Conservation (phyloP, 2,888 invertebrate species). For the Dendrolimus houi region DNA sequence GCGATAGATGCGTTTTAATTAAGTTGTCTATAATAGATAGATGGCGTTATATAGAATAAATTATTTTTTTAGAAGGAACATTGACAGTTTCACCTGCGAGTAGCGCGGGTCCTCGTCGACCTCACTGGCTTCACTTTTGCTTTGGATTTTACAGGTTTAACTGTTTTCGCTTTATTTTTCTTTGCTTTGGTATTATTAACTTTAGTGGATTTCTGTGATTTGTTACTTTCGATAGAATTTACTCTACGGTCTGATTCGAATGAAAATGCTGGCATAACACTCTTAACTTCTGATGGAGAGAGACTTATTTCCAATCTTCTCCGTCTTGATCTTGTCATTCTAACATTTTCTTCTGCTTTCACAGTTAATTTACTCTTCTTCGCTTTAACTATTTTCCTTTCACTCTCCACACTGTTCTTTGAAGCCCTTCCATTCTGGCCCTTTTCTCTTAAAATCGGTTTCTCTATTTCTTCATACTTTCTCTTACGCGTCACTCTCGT, state of each 20-base stretch:
- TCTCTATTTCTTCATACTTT: slow-evolving; percentile 43
- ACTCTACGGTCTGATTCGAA: slow-evolving; percentile 54
- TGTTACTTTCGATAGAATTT: slow-evolving; percentile 42
- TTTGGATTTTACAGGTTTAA: slow-evolving; percentile 18
- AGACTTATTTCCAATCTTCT: slow-evolving; percentile 53
- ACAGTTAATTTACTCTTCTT: slow-evolving; percentile 32
- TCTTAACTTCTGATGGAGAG: slow-evolving; percentile 50
- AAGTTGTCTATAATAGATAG: slow-evolving; percentile 5
- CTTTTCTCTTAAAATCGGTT: slow-evolving; percentile 60
- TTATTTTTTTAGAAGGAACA: slow-evolving; percentile 1
- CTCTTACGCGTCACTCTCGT: slow-evolving; percentile 49
- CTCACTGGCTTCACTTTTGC: slow-evolving; percentile 40
- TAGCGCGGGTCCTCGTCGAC: slow-evolving; percentile 37
- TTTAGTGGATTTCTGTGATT: slow-evolving; percentile 28
- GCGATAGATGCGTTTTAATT: slow-evolving; percentile 6
- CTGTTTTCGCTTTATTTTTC: slow-evolving; percentile 22
- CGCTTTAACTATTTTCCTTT: slow-evolving; percentile 42
- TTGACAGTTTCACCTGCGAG: slow-evolving; percentile 43
- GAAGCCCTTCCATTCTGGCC: slow-evolving; percentile 53
- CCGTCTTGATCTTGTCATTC: slow-evolving; percentile 56
- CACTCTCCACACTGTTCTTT: slow-evolving; percentile 26
- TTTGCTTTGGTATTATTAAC: slow-evolving; percentile 22
- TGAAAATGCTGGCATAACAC: slow-evolving; percentile 40
- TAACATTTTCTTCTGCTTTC: slow-evolving; percentile 24
- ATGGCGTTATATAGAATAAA: slow-evolving; percentile 11